A percentile compares a stretch with the other conserved stretches of the same genome.
These are phyloP conservation scores for Sycophila sp. DNA, from an alignment of 1,140 invertebrate species.

Conservation along the genomic window DNA sequence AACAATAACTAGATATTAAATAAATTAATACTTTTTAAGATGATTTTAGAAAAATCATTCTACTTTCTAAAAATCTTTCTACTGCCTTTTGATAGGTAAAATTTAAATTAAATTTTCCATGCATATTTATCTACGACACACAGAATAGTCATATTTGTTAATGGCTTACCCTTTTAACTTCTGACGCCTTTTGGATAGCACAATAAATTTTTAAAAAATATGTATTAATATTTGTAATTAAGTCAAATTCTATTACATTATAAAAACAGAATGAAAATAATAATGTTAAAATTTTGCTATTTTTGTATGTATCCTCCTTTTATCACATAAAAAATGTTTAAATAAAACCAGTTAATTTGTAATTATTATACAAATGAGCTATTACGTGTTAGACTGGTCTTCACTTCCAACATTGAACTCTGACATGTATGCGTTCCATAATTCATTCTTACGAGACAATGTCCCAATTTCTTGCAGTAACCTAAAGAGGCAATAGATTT, in stretches of 20 bases:
- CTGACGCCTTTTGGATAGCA: slow-evolving; percentile 22
- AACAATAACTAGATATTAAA: too few species aligned
- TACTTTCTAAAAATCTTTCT: too few species aligned
- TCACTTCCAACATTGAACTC: slow-evolving; percentile 32
- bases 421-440: slow-evolving; percentile 36
- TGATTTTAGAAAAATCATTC: too few species aligned
- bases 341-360: background rate
- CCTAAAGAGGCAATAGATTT: slow-evolving; percentile 28
- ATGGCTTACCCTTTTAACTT: slow-evolving; percentile 36
- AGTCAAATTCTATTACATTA: background rate
- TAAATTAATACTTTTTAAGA: too few species aligned
- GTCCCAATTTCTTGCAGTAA: slow-evolving; percentile 33
- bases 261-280: slow-evolving; percentile 2
- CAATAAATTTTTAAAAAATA: slow-evolving; percentile 15
- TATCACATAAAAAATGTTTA: background rate
- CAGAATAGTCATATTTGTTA: too few species aligned
- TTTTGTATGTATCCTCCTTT: too few species aligned
- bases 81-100: too few species aligned
- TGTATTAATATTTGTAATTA: background rate
- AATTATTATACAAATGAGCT: slow-evolving; percentile 9
- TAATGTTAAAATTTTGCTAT: too few species aligned
- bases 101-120: too few species aligned
- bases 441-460: slow-evolving; percentile 28
- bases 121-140: too few species aligned
- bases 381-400: slow-evolving; percentile 35